phyloP scores from a whole-genome alignment of 1,140 invertebrate species.

The Thaumatotibia leucotreta region DNA sequence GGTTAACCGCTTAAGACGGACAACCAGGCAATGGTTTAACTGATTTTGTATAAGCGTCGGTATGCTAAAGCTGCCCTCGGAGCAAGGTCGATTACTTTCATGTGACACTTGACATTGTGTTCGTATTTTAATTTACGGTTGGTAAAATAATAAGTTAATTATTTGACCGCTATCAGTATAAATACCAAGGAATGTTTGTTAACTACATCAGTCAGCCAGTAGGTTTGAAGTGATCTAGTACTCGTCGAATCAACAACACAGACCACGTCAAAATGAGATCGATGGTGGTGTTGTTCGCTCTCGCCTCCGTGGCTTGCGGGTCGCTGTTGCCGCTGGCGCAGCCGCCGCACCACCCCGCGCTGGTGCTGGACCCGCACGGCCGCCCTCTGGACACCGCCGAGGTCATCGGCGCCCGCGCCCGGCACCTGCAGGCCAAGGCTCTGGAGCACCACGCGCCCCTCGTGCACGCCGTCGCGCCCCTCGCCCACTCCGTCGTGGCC shows the following conservation, averaged over 20 bases:
- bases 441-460: conserved; percentile 44
- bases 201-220: conserved; percentile 28
- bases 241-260: conserved; percentile 41
- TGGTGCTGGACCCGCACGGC: conserved; percentile 59
- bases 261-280: conserved; percentile 72
- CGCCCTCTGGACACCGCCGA: conserved; percentile 67
- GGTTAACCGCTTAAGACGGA: neutral
- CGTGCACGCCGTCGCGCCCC: conserved; percentile 35
- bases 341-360: conserved; percentile 52
- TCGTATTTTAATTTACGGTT: conserved; percentile 31
- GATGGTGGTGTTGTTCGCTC: conserved; percentile 76
- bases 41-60: neutral
- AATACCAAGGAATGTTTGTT: conserved; percentile 23
- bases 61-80: conserved; percentile 28
- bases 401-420: conserved; percentile 68
- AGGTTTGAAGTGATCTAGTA: conserved; percentile 32
- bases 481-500: conserved; percentile 45
- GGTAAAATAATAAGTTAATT: conserved; percentile 33
- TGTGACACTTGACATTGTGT: conserved; percentile 53
- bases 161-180: conserved; percentile 34
- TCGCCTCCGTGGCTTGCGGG: conserved; percentile 40
- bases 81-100: conserved; percentile 52
- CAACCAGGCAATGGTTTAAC: neutral
- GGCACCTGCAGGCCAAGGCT: conserved; percentile 66
- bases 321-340: conserved; percentile 51